Base-by-base conservation (phyloP, 2,888 invertebrate species). In the Ochropleura plecta region DNA sequence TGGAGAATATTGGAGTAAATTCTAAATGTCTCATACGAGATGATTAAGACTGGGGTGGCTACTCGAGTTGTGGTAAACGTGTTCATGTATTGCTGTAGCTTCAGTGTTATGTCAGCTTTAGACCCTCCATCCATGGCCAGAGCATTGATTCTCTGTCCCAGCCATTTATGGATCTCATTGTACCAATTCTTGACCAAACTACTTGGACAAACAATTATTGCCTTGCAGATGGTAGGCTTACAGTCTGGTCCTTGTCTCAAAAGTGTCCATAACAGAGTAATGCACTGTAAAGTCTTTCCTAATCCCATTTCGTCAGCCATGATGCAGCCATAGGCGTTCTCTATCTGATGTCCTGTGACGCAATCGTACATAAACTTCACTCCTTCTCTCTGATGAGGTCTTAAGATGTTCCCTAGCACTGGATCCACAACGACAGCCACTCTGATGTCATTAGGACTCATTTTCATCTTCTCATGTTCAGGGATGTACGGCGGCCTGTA, bases 231-330 rank as follows among this genome's bases (percentile, higher is more conserved):
- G 0, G 98, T 97, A 0, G 99, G 98, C 90, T 98, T 98, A 81
- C 98, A 98, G 82, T 99, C 98, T 0, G 99, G 99, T 60, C 99
- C 98, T 96, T 99, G 99, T 57, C 98, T 97, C 85, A 99, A 93
- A 42, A 99, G 94, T 0, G 99, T 99, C 99, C 99, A 99, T 30
- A 99, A 96, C 16, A 99, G 95, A 0, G 99, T 98, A 74, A 99
- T 99, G 93, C 99, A 99, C 93, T 99, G 99, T 14, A 99, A 95
- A 0, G 99, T 99, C 95, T 99, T 99, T 3, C 99, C 99, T 53
- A 99, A 96, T 88, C 97, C 99, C 99, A 99, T 99, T 97, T 99
- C 99, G 95, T 99, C 99, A 5, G 99, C 99, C 99, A 99, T 99
- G 65, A 99, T 99, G 90, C 99, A 99, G 0, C 99, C 99, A 93